Conservation (phyloP, 2,888 invertebrate genomes). For the Trypoxylon attenuatum region DNA sequence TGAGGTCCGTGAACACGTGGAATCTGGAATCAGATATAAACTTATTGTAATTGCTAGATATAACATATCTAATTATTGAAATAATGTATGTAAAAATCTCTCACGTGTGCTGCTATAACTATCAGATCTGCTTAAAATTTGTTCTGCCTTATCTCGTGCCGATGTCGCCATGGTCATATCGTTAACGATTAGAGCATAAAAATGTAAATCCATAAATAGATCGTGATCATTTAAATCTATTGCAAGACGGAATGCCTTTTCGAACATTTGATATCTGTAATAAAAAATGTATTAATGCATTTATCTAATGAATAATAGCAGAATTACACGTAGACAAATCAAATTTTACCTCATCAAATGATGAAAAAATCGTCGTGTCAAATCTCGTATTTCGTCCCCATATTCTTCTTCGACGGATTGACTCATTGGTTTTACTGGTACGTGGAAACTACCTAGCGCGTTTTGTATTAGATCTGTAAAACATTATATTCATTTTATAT, state of each 20-base stretch:
- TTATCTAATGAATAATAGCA: conserved; percentile 2
- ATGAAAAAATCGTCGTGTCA: conserved; percentile 92
- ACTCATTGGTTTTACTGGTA: conserved; percentile 81
- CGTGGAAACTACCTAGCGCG: conserved; percentile 88
- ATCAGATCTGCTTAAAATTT: conserved; percentile 71
- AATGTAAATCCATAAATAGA: conserved; percentile 88
- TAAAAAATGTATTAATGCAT: conserved; percentile 13
- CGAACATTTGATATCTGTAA: conserved; percentile 81
- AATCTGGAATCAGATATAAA: conserved; percentile 75
- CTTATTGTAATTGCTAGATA: neutral
- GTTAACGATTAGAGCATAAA: conserved; percentile 81
- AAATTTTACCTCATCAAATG: conserved; percentile 88
- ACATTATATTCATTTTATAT: conserved; percentile 12
- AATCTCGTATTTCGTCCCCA: conserved; percentile 85
- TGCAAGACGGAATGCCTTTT: conserved; percentile 89
- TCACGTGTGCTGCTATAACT: conserved; percentile 73
- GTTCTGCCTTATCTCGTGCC: conserved; percentile 82
- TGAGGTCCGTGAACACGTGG: conserved; percentile 84
- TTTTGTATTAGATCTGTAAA: conserved; percentile 78
- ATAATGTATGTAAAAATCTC: no score
- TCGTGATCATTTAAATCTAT: conserved; percentile 91
- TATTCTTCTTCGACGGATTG: conserved; percentile 83
- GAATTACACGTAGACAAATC: neutral
- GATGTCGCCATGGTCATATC: conserved; percentile 81
- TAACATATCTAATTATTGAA: no score